phyloP scores from a whole-genome alignment of 2,113 vertebrate genomes.

The Ramphastos sulfuratus region DNA sequence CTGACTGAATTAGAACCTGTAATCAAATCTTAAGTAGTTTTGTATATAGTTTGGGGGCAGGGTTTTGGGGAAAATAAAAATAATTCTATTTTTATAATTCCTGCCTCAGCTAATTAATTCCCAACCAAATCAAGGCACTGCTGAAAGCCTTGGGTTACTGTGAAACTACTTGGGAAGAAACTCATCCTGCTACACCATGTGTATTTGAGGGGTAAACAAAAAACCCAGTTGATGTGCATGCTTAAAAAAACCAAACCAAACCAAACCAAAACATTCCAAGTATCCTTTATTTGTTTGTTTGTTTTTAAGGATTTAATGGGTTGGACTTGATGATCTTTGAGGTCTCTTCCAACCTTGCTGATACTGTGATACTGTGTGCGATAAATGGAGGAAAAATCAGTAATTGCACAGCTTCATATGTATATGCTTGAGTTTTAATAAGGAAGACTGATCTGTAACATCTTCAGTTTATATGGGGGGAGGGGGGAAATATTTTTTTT shows the following conservation, averaged over 20 bases:
- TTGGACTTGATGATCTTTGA: too few species aligned
- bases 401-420: background rate
- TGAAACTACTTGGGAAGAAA: background rate
- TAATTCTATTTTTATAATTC: too few species aligned
- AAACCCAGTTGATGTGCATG: background rate
- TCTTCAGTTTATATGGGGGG: background rate
- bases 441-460: background rate
- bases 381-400: background rate
- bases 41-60: too few species aligned
- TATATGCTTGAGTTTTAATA: background rate
- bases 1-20: too few species aligned
- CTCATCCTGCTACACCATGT: background rate
- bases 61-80: too few species aligned
- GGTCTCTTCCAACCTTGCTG: too few species aligned
- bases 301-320: too few species aligned
- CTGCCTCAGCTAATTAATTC: too few species aligned
- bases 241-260: background rate
- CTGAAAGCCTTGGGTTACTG: background rate
- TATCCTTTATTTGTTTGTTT: too few species aligned
- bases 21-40: too few species aligned
- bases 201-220: background rate
- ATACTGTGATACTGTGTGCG: too few species aligned
- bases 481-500: background rate
- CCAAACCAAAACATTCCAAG: background rate
- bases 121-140: too few species aligned